Conservation (phyloP, 2,797 vertebrate species). For the Orientallactaga sibirica region DNA sequence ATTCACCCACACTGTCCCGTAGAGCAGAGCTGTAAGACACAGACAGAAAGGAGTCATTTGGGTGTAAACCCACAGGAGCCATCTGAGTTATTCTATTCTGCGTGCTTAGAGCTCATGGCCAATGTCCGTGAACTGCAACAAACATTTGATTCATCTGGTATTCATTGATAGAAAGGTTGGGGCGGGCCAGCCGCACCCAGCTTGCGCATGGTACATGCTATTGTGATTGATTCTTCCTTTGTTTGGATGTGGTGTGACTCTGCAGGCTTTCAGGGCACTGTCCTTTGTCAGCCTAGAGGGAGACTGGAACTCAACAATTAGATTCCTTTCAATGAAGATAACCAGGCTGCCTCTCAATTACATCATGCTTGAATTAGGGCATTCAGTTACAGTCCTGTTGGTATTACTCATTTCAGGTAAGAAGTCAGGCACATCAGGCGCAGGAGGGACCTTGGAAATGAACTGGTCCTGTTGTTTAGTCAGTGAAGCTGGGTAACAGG, state of each 20-base stretch:
- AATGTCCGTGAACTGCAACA: background rate
- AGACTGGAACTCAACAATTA: background rate
- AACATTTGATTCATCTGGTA: background rate
- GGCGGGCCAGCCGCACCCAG: background rate
- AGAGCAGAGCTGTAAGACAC: background rate
- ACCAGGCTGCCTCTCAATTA: background rate
- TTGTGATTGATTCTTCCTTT: background rate
- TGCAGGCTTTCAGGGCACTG: background rate
- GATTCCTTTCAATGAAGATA: background rate
- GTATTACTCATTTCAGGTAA: background rate
- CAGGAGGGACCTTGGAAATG: background rate
- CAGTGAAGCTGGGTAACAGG: background rate
- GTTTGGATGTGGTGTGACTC: background rate
- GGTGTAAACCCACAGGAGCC: background rate
- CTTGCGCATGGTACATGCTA: accelerated
- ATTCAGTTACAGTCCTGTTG: background rate
- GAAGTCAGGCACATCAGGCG: background rate
- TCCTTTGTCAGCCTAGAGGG: background rate
- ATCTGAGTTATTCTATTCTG: background rate
- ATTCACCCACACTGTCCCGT: accelerated
- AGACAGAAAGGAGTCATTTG: background rate
- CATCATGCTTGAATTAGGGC: background rate
- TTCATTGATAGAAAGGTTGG: background rate
- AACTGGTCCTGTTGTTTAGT: background rate
- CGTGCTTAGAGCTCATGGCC: background rate